These are phyloP conservation scores for Psophia crepitans DNA, from an alignment of 2,113 vertebrate species.

Conservation along the genomic window DNA sequence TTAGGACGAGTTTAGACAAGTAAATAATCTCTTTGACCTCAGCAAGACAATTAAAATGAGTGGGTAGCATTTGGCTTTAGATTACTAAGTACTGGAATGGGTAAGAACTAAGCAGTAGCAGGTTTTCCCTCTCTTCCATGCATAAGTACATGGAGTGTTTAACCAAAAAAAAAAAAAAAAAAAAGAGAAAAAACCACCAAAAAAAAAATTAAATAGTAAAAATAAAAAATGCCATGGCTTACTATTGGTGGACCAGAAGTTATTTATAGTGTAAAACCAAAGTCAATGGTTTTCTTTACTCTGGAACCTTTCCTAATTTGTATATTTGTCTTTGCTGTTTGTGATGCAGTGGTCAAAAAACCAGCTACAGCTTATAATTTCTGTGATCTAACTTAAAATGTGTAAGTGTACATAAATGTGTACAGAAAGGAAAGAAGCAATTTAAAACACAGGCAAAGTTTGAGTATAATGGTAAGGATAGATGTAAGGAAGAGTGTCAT, in stretches of 20 bases:
- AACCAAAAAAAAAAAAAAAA: neutral
- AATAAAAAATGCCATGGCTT: neutral
- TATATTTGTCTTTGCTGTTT: neutral
- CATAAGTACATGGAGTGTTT: neutral
- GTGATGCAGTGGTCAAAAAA: neutral
- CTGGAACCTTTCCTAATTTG: neutral
- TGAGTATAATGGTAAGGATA: neutral
- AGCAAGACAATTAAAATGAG: neutral
- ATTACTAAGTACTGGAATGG: neutral
- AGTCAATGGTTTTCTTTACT: neutral
- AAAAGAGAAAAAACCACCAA: too few relatives aligned
- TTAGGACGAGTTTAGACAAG: neutral
- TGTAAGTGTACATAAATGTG: neutral
- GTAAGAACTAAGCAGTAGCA: neutral
- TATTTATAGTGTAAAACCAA: neutral
- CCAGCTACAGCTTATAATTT: neutral
- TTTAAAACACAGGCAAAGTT: neutral
- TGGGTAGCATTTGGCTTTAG: neutral
- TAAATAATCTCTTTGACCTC: constrained; percentile 3
- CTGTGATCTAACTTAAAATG: neutral
- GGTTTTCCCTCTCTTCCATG: neutral
- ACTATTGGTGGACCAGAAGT: neutral
- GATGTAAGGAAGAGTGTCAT: neutral
- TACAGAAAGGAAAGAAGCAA: neutral
- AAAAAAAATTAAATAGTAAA: neutral